A percentile compares a stretch with the other conserved stretches of the same genome.
These are phyloP conservation scores for Pipistrellus nathusii DNA, from an alignment of 2,797 vertebrate species.

Conservation along the genomic window DNA sequence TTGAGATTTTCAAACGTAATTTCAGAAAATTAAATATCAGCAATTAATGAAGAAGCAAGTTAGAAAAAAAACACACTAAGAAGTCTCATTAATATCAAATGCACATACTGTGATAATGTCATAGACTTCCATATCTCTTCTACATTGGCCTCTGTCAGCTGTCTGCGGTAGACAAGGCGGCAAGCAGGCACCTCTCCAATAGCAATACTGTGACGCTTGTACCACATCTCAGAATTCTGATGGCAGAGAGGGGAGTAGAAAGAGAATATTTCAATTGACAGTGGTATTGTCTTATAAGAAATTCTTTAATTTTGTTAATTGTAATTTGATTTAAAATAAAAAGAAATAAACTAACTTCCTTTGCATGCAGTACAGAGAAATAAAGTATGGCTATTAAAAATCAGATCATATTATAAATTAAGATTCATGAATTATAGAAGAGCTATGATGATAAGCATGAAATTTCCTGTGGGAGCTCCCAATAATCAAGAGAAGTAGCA, in stretches of 20 bases:
- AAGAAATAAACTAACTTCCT: slow-evolving; percentile 27
- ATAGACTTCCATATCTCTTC: slow-evolving; percentile 96
- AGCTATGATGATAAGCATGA: neutral
- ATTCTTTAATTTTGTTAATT: neutral
- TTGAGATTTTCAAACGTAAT: neutral
- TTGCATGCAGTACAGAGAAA: neutral
- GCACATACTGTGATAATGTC: slow-evolving; percentile 89
- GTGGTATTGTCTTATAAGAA: neutral
- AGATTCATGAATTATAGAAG: slow-evolving; percentile 51
- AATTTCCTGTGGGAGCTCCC: slow-evolving; percentile 9
- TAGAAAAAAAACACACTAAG: neutral
- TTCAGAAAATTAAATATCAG: slow-evolving; percentile 62
- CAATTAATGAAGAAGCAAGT: slow-evolving; percentile 40
- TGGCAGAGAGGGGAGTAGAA: neutral
- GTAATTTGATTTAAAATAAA: slow-evolving; percentile 40
- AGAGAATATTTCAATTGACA: slow-evolving; percentile 42
- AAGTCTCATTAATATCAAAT: neutral
- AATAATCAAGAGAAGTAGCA: neutral
- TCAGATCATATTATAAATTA: neutral
- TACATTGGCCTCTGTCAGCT: slow-evolving; percentile 92
- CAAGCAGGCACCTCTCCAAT: slow-evolving; percentile 95
- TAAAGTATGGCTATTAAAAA: neutral
- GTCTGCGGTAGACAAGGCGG: slow-evolving; percentile 91
- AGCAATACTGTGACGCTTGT: slow-evolving; percentile 96
- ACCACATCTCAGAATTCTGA: slow-evolving; percentile 94